phyloP scores from a whole-genome alignment of 2,113 vertebrate genomes.

The Cacatua alba region DNA sequence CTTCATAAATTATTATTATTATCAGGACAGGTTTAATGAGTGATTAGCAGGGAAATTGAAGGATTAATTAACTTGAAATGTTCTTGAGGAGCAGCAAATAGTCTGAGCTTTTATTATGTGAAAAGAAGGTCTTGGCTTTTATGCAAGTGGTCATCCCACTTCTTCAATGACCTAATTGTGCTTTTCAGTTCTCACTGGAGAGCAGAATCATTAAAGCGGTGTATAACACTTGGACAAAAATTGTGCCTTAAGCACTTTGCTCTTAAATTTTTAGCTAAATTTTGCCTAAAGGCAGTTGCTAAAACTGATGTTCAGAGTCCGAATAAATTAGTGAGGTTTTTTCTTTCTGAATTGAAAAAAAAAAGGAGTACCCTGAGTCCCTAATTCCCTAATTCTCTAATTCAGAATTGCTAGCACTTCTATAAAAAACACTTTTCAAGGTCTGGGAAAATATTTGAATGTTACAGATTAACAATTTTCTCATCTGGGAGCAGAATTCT shows the following conservation, averaged over 20 bases:
- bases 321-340: conserved; percentile 79
- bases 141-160: background rate
- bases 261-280: background rate
- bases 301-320: conserved; percentile 85
- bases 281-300: conserved; percentile 83
- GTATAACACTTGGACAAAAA: background rate
- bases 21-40: conserved; percentile 33
- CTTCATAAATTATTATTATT: conserved; percentile 53
- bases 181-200: background rate
- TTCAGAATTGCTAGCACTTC: background rate
- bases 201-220: background rate
- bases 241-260: background rate
- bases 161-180: background rate
- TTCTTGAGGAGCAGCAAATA: background rate
- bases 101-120: background rate
- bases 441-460: background rate
- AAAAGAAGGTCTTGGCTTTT: background rate
- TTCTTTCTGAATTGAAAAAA: conserved; percentile 3
- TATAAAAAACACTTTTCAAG: background rate
- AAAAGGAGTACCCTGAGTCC: conserved; percentile 80
- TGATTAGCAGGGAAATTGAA: conserved; percentile 23
- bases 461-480: background rate
- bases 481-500: background rate
- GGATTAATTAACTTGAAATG: conserved; percentile 32
- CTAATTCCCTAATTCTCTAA: background rate